phyloP scores from a whole-genome alignment of 1,140 invertebrate species.

The Sinonovacula constricta region DNA sequence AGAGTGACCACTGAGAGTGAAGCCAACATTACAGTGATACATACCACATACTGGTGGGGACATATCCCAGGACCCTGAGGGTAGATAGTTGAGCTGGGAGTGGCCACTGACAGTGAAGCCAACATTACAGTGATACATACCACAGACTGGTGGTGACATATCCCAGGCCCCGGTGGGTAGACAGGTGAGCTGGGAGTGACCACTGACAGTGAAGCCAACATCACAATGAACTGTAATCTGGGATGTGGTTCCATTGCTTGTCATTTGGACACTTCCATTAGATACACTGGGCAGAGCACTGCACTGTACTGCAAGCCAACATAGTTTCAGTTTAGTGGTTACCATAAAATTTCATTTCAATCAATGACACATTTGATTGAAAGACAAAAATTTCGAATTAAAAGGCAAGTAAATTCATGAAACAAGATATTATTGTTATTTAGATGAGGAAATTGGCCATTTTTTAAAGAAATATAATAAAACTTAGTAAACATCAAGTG shows the following conservation, averaged over 20 bases:
- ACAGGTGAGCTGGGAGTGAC: not conserved
- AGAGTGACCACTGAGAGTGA: slow-evolving; percentile 1
- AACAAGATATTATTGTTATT: too few species aligned
- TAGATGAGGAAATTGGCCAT: too few species aligned
- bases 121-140: slow-evolving; percentile 19
- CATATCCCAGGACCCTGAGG: slow-evolving; percentile 14
- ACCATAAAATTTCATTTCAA: too few species aligned
- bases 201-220: not conserved
- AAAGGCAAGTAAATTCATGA: too few species aligned
- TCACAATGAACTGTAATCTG: not conserved
- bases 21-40: slow-evolving; percentile 3
- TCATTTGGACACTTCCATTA: too few species aligned
- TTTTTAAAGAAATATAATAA: too few species aligned
- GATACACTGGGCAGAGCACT: too few species aligned
- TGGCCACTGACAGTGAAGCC: slow-evolving; percentile 17
- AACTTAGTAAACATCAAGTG: too few species aligned
- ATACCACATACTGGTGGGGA: slow-evolving; percentile 17
- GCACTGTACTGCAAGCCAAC: too few species aligned
- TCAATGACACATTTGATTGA: too few species aligned
- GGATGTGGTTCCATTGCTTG: not conserved
- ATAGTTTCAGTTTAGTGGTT: too few species aligned
- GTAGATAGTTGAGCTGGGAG: not conserved
- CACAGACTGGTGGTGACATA: slow-evolving; percentile 2
- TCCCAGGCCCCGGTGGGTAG: not conserved
- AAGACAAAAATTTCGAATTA: too few species aligned